These are phyloP conservation scores for Aix galericulata DNA, from an alignment of 2,113 vertebrate genomes.

Conservation along the genomic window DNA sequence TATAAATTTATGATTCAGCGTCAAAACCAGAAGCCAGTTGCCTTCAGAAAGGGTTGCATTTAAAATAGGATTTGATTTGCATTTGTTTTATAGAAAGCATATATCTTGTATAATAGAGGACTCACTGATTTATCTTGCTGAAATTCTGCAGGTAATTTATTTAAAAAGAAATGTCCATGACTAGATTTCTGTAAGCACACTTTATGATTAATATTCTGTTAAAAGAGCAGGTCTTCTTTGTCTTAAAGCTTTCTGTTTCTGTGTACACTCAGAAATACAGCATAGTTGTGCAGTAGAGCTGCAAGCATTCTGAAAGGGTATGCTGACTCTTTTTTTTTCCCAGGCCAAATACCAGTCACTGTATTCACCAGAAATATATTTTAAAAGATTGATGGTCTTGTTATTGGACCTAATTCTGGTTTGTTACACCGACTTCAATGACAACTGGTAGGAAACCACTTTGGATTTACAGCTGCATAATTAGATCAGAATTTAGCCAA, in stretches of 20 bases:
- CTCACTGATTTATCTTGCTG: background rate
- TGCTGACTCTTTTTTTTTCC: accelerated
- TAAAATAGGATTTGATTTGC: background rate
- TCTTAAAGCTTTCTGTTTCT: background rate
- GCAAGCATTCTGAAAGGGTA: background rate
- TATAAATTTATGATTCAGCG: background rate
- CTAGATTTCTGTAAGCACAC: background rate
- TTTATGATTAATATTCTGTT: background rate
- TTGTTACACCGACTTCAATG: background rate
- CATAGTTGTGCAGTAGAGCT: background rate
- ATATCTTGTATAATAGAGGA: background rate
- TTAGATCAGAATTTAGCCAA: background rate
- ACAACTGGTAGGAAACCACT: background rate
- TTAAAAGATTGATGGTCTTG: background rate
- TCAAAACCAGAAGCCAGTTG: background rate
- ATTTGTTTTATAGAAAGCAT: background rate
- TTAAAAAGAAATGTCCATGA: background rate
- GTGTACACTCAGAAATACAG: background rate
- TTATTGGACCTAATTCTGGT: background rate
- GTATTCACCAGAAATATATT: background rate
- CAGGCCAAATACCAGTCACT: background rate
- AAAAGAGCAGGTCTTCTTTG: background rate
- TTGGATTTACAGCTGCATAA: background rate
- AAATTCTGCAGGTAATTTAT: background rate
- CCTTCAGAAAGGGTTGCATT: background rate